Percentiles rank a stretch among this genome's conserved stretches.
Conservation (phyloP, 1,140 invertebrate species). For the Battus philenor region DNA sequence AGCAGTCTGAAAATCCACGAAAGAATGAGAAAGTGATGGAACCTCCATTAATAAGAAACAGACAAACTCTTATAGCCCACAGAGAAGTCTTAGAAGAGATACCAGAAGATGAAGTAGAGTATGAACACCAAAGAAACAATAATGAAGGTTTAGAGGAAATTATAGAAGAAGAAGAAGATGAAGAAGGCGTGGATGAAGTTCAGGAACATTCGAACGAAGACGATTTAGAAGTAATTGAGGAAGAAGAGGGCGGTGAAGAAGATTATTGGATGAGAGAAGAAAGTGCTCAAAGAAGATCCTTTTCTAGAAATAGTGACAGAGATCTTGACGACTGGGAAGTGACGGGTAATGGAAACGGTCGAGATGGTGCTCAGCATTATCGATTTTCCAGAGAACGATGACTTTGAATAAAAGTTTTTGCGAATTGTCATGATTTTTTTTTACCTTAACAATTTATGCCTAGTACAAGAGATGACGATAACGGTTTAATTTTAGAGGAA, state of each 20-base stretch:
- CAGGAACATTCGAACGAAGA: constrained; percentile 33
- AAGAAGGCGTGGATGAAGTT: constrained; percentile 30
- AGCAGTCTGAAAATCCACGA: constrained; percentile 18
- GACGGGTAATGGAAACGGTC: constrained; percentile 47
- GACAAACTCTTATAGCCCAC: constrained; percentile 50
- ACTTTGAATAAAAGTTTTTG: background rate
- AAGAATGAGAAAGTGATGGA: constrained; percentile 29
- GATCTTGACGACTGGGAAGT: constrained; percentile 71
- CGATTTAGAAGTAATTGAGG: constrained; percentile 56
- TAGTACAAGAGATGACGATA: no score
- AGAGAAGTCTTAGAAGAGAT: constrained; percentile 65
- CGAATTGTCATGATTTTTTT: no score
- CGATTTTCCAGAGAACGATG: constrained; percentile 53
- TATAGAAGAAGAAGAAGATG: constrained; percentile 69
- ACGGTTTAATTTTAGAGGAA: no score
- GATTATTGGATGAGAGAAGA: constrained; percentile 48
- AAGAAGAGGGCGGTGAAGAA: constrained; percentile 40
- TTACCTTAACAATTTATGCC: no score
- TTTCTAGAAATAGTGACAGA: constrained; percentile 43
- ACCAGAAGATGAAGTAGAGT: constrained; percentile 60
- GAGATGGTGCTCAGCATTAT: constrained; percentile 53
- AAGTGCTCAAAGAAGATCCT: constrained; percentile 28
- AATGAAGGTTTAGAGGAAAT: constrained; percentile 61
- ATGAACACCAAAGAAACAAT: constrained; percentile 54
- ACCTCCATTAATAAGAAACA: constrained; percentile 27